Base-by-base conservation (phyloP, 2,797 vertebrate species). In the Carcharodon carcharias region DNA sequence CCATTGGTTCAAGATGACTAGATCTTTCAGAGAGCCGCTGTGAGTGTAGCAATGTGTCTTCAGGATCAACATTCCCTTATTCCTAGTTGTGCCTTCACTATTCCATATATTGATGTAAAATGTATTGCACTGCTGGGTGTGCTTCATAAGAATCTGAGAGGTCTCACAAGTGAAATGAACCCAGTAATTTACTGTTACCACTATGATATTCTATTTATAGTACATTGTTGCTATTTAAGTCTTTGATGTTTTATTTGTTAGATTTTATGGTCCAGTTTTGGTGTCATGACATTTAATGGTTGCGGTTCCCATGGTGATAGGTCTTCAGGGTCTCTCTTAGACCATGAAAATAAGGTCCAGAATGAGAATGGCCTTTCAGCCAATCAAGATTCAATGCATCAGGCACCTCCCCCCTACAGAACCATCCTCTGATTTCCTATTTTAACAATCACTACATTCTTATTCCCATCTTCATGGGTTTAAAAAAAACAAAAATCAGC, bases 241-340 rank as follows among this genome's bases (percentile, higher is more conserved):
- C 58, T n/a, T 63, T 63, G 56, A 61, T 63, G 31, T 92, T 92
- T 92, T 91, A 56, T 35, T 91, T n/a, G 16, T 61, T 92, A 61
- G 58, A 63, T 63, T 92, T 92, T n/a, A 92, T 92, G 89, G 89
- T 92, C 63, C 35, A 63, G n/a, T 92, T 91, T 92, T 92, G 58
- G 14, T n/a, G 14, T n/a, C n/a, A 5, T 92, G 56, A 63, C 56
- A 92, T 35, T 63, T 63, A 63, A 92, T 40, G 35, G 16, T n/a
- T 92, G 16, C 40, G 14, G 58, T n/a, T 63, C 56, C 14, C 35
- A 40, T 92, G 35, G 89, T 92, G 28, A 63, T 4, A 21, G 35
- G 89, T 3, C 31, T 40, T 63, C 58, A 63, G 56, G 14, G 5
- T 92, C 58, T 89, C 26, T 92, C 89, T 92, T 63, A 63, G 31